phyloP scores from a whole-genome alignment of 2,888 invertebrate genomes.

The Fabriciana adippe region DNA sequence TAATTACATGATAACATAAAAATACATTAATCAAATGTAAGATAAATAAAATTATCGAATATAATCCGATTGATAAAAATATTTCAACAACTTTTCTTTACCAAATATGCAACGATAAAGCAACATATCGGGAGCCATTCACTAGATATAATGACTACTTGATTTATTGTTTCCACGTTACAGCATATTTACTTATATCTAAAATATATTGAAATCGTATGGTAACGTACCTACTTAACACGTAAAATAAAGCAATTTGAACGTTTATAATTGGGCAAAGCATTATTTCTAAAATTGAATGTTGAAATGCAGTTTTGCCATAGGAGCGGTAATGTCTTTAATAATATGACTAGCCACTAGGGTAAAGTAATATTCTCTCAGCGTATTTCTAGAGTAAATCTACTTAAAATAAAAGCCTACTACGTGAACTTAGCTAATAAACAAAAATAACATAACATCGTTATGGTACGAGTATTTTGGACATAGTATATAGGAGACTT shows the following conservation, averaged over 20 bases:
- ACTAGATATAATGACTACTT: conserved; percentile 29
- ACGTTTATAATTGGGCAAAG: conserved; percentile 28
- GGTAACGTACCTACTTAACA: conserved; percentile 39
- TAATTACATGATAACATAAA: too few species aligned
- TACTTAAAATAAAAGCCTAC: conserved; percentile 3
- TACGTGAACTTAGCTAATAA: conserved; percentile 10
- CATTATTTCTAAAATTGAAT: conserved; percentile 21
- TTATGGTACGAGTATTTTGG: too few species aligned
- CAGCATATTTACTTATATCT: conserved; percentile 33
- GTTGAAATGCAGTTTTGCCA: conserved; percentile 27
- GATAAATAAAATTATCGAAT: background rate
- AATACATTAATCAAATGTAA: too few species aligned
- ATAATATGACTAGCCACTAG: conserved; percentile 12
- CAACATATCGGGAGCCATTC: conserved; percentile 21
- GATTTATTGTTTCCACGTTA: conserved; percentile 37
- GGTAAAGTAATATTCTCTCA: conserved; percentile 2
- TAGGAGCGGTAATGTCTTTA: conserved; percentile 19
- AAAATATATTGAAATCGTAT: conserved; percentile 27
- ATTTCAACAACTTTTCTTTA: conserved; percentile 24
- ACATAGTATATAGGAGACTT: too few species aligned
- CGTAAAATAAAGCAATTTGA: conserved; percentile 27
- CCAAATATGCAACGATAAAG: conserved; percentile 1
- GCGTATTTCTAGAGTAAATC: conserved; percentile 4
- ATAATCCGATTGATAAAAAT: background rate
- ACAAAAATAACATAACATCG: background rate